Conservation (phyloP, 1,140 invertebrate genomes). For the Orchestia grillus region DNA sequence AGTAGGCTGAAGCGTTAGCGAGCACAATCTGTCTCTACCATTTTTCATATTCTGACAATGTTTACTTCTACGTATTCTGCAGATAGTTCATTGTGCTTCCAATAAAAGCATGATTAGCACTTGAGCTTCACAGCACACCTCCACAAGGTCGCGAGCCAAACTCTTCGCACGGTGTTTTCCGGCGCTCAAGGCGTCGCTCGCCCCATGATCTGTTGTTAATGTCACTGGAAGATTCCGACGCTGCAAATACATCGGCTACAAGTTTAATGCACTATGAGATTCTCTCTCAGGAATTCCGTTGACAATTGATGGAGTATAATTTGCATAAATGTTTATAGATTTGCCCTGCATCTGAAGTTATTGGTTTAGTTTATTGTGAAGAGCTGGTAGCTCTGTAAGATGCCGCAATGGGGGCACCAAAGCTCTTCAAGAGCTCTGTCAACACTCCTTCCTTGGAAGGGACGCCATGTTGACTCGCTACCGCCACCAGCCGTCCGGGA, state of each 20-base stretch:
- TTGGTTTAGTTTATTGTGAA: background rate
- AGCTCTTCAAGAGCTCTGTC: background rate
- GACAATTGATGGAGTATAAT: background rate
- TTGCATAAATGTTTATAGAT: constrained; percentile 2
- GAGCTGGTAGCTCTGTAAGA: background rate
- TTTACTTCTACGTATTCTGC: no score
- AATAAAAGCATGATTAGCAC: no score
- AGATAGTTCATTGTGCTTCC: no score
- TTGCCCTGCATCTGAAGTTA: background rate
- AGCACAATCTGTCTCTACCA: no score
- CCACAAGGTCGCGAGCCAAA: background rate
- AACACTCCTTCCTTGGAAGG: background rate
- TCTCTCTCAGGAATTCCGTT: background rate
- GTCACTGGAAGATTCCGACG: no score
- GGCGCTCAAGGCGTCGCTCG: background rate
- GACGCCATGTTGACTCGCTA: background rate
- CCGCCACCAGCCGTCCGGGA: background rate
- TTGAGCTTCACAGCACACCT: background rate
- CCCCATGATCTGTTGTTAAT: background rate
- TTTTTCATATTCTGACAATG: no score
- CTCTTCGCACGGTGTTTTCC: background rate
- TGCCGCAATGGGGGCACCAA: background rate
- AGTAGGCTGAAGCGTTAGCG: no score
- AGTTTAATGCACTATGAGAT: background rate
- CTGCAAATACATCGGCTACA: background rate